Percentiles rank a stretch among this genome's conserved stretches.
These are phyloP conservation scores for Agrenia bidenticulata DNA, from an alignment of 2,888 invertebrate species.

Conservation along the genomic window DNA sequence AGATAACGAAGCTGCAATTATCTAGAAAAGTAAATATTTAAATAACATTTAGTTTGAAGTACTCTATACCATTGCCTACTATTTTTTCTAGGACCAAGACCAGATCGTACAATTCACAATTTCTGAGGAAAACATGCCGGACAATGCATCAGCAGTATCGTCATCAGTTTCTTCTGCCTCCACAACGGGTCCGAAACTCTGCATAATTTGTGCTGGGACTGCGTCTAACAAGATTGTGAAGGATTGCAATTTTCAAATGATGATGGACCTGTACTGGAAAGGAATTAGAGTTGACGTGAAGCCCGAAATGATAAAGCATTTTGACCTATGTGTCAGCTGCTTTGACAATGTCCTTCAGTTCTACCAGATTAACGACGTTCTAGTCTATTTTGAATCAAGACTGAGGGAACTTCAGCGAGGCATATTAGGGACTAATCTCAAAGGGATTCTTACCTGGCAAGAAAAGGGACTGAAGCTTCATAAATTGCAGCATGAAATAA, in stretches of 20 bases:
- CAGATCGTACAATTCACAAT: too few species aligned
- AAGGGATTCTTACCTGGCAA: conserved; percentile 23
- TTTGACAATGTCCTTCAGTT: conserved; percentile 20
- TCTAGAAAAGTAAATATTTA: too few species aligned
- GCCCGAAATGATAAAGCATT: conserved; percentile 15
- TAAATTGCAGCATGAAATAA: conserved; percentile 9
- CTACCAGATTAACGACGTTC: conserved; percentile 30
- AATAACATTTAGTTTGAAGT: too few species aligned
- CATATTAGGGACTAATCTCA: conserved; percentile 20
- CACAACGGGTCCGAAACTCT: not conserved
- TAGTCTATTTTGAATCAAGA: conserved; percentile 19
- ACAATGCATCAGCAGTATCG: too few species aligned
- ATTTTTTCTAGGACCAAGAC: too few species aligned
- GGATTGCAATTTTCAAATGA: conserved; percentile 17
- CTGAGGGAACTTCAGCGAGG: not conserved
- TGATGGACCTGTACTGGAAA: conserved; percentile 27
- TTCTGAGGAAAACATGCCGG: too few species aligned
- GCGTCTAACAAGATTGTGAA: conserved; percentile 23
- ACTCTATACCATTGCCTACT: too few species aligned
- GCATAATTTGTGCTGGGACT: conserved; percentile 24
- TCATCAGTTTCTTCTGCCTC: too few species aligned
- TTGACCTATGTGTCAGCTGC: conserved; percentile 20
- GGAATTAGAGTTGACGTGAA: conserved; percentile 27
- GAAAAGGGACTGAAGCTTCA: conserved; percentile 3
- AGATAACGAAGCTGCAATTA: too few species aligned